A percentile compares a stretch with the other conserved stretches of the same genome.
Conservation (phyloP, 2,888 invertebrate genomes). For the Urechis unicinctus region DNA sequence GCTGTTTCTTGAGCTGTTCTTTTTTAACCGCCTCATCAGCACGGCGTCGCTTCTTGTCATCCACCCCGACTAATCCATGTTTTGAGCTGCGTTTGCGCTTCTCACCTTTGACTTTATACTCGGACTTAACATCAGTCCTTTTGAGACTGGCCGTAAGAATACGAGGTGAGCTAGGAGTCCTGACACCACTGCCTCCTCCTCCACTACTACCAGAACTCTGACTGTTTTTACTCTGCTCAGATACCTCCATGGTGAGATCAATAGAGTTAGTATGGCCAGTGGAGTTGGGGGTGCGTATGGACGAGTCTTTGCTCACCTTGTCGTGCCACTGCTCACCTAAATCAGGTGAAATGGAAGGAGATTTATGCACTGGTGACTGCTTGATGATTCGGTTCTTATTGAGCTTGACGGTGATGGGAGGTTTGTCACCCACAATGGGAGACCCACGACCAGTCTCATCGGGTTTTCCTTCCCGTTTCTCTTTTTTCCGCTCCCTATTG, state of each 20-base stretch:
- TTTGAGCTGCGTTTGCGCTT: constrained; percentile 3
- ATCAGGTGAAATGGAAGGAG: not conserved
- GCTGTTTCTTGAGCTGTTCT: constrained; percentile 3
- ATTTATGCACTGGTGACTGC: constrained; percentile 1
- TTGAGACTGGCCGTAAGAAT: not conserved
- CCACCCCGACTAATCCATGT: not conserved
- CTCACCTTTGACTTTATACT: constrained; percentile 2
- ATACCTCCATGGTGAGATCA: constrained; percentile 1
- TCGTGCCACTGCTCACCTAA: too few species aligned
- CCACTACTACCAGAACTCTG: not conserved
- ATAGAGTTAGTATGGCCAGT: not conserved
- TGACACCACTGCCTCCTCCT: not conserved
- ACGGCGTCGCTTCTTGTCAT: not conserved
- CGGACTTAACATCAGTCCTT: not conserved
- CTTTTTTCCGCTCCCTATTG: constrained; percentile 3
- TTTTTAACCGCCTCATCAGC: not conserved
- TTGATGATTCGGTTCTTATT: constrained; percentile 13
- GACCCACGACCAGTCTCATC: not conserved
- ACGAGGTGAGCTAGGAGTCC: not conserved
- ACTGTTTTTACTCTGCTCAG: not conserved
- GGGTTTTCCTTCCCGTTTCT: constrained; percentile 1
- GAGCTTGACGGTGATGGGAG: constrained; percentile 12
- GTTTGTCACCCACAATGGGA: constrained; percentile 3
- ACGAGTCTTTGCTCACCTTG: not conserved
- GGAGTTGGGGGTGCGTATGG: not conserved